Evolutionary conservation across 2,113 vertebrate genomes (phyloP), one percentile per base, ranked within the genome.

Genomic region (Arizona elegans): DNA sequence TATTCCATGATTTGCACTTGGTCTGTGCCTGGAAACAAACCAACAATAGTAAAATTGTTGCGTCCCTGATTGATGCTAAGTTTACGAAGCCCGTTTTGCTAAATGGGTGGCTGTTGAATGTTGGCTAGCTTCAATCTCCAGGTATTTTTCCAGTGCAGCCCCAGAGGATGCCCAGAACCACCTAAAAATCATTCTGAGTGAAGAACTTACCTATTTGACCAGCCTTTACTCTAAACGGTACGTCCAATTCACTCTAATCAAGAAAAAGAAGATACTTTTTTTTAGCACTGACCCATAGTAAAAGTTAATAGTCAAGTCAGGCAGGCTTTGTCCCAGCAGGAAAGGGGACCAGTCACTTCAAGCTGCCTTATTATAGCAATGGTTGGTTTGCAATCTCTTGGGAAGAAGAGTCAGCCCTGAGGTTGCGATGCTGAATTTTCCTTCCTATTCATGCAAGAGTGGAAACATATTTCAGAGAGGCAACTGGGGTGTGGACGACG

Each of bases 191-290:
- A 81, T n/a, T 70, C 23, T 33, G 47, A 90, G 89, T 75, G 4
- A 89, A 54, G 70, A 92, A 97, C 98, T 98, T 96, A 99, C 99
- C 99, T 70, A 99, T 99, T 94, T 99, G 99, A 33, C 99, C 99
- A 90, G 98, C 98, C 95, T 99, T 99, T 91, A 99, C 97, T 98
- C 97, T 99, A 96, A 99, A 99, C 43, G 99, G 99, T 90, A 99
- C 97, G 95, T 99, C 97, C 75, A 99, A 96, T 94, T 99, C 99
- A 96, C 98, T 99, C 99, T 99, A 95, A 91, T 95, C 75, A 95
- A 54, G 96, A 92, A 65, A 12, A 8, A 23, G 43, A 91, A 89
- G 13, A 91, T 26, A 90, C 8, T 75, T 11, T 43, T 24, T 47
- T 21, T 81, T 0, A 5, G 65, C 88, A 4, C 91, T 65, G n/a